Conservation (phyloP, 2,888 invertebrate genomes). For the Watsonalla cultraria region DNA sequence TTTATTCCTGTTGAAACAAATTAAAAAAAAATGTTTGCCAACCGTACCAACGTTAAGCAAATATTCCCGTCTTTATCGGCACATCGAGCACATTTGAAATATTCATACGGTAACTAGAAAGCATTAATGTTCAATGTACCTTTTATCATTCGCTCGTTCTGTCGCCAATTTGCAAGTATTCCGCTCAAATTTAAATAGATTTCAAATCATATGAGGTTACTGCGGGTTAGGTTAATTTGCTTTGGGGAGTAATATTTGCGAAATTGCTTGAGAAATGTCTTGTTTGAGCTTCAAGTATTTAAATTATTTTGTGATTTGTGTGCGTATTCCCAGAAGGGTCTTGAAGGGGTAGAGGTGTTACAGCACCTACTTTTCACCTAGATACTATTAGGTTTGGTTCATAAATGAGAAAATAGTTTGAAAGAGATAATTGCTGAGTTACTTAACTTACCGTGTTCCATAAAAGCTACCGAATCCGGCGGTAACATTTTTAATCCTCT, state of each 20-base stretch:
- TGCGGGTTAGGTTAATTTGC: background rate
- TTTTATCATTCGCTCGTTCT: slow-evolving; percentile 42
- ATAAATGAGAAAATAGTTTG: too few species aligned
- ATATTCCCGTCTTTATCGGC: slow-evolving; percentile 65
- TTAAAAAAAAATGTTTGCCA: too few species aligned
- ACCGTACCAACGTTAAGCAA: slow-evolving; percentile 43
- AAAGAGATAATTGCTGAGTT: too few species aligned
- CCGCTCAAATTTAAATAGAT: slow-evolving; percentile 1
- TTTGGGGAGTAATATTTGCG: background rate
- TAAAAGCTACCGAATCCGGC: too few species aligned
- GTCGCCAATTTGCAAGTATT: slow-evolving; percentile 27
- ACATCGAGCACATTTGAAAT: slow-evolving; percentile 72
- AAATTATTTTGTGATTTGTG: too few species aligned
- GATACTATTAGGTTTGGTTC: too few species aligned
- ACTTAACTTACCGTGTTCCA: too few species aligned
- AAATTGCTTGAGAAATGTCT: background rate
- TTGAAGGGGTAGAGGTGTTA: too few species aligned
- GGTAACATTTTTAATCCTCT: too few species aligned
- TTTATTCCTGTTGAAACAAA: too few species aligned
- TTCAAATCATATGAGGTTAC: background rate
- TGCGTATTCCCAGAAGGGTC: too few species aligned
- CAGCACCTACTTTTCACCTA: too few species aligned
- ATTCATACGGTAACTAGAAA: slow-evolving; percentile 70
- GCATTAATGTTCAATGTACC: slow-evolving; percentile 66
- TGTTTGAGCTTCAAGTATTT: background rate